A percentile compares a stretch with the other conserved stretches of the same genome.
These are phyloP conservation scores for Parapsyche elsis DNA, from an alignment of 1,140 invertebrate genomes.

Conservation along the genomic window DNA sequence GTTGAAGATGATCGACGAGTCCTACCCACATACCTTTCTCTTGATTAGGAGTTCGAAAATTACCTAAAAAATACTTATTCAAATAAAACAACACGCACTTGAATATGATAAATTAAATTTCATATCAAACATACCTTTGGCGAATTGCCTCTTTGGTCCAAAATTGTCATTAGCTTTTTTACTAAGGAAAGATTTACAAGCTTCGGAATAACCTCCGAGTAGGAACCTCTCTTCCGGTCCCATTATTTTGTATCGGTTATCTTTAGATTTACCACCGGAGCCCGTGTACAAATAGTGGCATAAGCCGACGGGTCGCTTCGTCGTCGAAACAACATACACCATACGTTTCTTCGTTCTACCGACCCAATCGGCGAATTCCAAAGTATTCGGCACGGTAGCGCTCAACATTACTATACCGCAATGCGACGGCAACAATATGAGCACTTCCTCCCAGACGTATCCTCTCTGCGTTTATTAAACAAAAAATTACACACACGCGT, in stretches of 20 bases:
- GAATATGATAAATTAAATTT: neutral
- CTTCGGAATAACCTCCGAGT: neutral
- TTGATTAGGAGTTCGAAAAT: slow-evolving; percentile 60
- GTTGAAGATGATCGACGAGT: slow-evolving; percentile 82
- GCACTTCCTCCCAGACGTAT: slow-evolving; percentile 99
- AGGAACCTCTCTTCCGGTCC: slow-evolving; percentile 79
- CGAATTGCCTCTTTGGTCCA: neutral
- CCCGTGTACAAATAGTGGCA: slow-evolving; percentile 94
- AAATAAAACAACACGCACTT: neutral
- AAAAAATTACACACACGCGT: no score
- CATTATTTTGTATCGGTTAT: slow-evolving; percentile 87
- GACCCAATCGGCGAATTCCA: slow-evolving; percentile 98
- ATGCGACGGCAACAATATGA: slow-evolving; percentile 94
- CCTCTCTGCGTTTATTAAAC: slow-evolving; percentile 78
- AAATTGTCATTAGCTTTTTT: neutral
- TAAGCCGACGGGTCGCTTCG: slow-evolving; percentile 93
- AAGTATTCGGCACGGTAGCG: slow-evolving; percentile 97
- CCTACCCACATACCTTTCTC: slow-evolving; percentile 89
- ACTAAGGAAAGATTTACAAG: slow-evolving; percentile 16
- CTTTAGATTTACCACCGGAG: slow-evolving; percentile 80
- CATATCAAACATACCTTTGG: neutral
- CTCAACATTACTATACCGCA: slow-evolving; percentile 97
- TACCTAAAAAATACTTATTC: slow-evolving; percentile 8
- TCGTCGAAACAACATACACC: slow-evolving; percentile 95
- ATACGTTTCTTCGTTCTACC: slow-evolving; percentile 92